phyloP scores from a whole-genome alignment of 2,888 invertebrate genomes.

The Rotaria magnacalcarata region DNA sequence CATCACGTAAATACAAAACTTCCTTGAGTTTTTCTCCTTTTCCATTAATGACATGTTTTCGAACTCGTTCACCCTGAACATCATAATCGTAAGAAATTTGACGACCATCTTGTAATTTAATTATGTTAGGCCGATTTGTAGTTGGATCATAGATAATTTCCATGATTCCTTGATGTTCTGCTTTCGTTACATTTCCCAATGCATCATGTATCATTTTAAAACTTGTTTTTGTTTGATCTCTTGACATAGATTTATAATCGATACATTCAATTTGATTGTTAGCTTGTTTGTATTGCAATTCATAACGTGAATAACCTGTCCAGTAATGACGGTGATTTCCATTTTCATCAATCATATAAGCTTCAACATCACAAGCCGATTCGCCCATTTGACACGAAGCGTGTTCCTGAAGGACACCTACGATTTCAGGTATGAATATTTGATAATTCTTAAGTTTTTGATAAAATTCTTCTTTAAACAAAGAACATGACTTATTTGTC shows the following conservation, averaged over 20 bases:
- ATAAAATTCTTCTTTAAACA: conserved; percentile 28
- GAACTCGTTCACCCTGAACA: conserved; percentile 28
- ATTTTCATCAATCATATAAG: conserved; percentile 37
- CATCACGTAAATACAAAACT: conserved; percentile 39
- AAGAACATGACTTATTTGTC: background rate
- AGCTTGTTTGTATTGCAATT: conserved; percentile 30
- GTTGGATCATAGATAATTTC: conserved; percentile 39
- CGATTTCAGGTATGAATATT: conserved; percentile 35
- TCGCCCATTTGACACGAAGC: conserved; percentile 26
- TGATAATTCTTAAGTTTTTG: background rate
- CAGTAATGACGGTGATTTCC: conserved; percentile 38
- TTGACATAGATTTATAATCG: background rate
- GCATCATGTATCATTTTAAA: conserved; percentile 34
- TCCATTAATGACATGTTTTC: conserved; percentile 27
- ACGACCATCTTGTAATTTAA: conserved; percentile 38
- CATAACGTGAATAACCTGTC: background rate
- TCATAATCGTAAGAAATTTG: conserved; percentile 37
- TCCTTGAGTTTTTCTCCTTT: conserved; percentile 32
- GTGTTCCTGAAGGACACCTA: background rate
- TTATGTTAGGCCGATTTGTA: conserved; percentile 31
- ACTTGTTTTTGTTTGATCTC: background rate
- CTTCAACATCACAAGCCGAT: conserved; percentile 37
- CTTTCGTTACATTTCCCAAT: conserved; percentile 38
- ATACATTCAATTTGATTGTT: conserved; percentile 34
- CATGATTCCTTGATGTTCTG: conserved; percentile 37